phyloP scores from a whole-genome alignment of 2,797 vertebrate species.

The Notamacropus eugenii region DNA sequence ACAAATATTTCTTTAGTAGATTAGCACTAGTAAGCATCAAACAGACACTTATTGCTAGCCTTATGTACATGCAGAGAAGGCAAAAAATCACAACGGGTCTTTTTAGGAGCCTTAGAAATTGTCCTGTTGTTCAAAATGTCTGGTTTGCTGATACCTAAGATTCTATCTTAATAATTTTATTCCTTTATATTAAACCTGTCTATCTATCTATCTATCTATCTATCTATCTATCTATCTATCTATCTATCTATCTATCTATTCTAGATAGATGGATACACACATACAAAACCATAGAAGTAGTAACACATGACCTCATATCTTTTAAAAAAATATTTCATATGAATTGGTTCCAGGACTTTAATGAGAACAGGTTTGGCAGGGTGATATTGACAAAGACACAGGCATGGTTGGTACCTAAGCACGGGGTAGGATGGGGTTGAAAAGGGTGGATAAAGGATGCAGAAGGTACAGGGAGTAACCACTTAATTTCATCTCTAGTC shows the following conservation, averaged over 20 bases:
- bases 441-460: neutral
- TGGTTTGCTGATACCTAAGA: neutral
- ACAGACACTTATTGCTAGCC: neutral
- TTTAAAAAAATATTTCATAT: neutral
- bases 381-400: neutral
- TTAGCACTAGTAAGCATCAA: slow-evolving; percentile 7
- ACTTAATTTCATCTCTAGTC: neutral
- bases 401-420: neutral
- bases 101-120: neutral
- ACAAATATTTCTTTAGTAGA: neutral
- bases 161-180: neutral
- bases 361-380: neutral
- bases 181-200: neutral
- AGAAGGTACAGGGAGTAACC: neutral
- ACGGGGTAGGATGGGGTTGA: neutral
- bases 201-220: no score
- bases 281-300: neutral
- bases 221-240: no score
- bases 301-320: neutral
- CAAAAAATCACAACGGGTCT: neutral
- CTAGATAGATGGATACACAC: no score
- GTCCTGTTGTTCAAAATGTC: neutral
- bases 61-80: slow-evolving; percentile 11
- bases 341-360: neutral
- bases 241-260: no score